These are phyloP conservation scores for Ceratina japonica DNA, from an alignment of 1,140 invertebrate species.

Conservation along the genomic window DNA sequence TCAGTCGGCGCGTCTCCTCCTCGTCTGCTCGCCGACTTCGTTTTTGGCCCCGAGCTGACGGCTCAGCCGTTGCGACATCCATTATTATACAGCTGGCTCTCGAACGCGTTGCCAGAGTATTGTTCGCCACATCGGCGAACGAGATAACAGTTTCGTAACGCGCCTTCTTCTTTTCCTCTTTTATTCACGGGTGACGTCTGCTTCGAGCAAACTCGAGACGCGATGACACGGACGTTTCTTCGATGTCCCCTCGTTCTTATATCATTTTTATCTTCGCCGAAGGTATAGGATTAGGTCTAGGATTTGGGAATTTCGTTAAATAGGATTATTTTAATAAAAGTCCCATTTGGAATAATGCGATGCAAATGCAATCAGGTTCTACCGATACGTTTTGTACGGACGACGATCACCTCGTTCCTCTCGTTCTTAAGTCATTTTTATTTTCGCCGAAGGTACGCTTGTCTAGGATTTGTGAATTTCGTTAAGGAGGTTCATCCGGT, in stretches of 20 bases:
- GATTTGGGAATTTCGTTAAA: no score
- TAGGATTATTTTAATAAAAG: no score
- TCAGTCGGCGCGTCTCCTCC: neutral
- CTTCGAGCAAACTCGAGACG: no score
- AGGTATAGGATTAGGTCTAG: no score
- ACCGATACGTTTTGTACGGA: neutral
- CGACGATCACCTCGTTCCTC: neutral
- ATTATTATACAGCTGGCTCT: constrained; percentile 3
- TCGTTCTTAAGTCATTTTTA: neutral
- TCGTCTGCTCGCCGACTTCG: neutral
- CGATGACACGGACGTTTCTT: neutral
- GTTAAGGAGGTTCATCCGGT: no score
- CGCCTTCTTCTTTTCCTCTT: no score
- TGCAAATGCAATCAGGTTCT: no score
- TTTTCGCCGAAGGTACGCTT: neutral
- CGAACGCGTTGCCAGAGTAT: neutral
- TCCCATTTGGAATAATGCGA: no score
- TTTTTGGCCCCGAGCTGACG: constrained; percentile 15
- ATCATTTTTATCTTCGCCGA: neutral
- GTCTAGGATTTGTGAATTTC: no score
- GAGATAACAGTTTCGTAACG: neutral
- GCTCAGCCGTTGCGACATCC: neutral
- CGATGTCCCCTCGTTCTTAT: neutral
- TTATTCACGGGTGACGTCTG: no score
- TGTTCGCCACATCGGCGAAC: neutral